A percentile compares a stretch with the other conserved stretches of the same genome.
Conservation (phyloP, 2,888 invertebrate genomes). For the Leptarthrus brevirostris region DNA sequence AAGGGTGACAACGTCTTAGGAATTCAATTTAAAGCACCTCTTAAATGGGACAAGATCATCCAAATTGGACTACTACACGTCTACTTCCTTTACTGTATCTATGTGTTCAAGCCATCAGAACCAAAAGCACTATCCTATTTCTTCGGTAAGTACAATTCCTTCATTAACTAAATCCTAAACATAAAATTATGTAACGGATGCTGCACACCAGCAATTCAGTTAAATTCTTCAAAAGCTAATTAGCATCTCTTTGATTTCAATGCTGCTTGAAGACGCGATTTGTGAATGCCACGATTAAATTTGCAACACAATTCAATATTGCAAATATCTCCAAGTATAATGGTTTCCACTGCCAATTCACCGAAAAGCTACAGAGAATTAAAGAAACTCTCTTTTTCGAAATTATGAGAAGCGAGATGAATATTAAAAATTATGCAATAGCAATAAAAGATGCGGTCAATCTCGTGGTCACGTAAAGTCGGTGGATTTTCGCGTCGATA, state of each 20-base stretch:
- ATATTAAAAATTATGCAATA: slow-evolving; percentile 15
- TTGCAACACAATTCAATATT: background rate
- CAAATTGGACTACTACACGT: slow-evolving; percentile 70
- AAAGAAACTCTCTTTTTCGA: slow-evolving; percentile 22
- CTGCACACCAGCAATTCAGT: too few relatives aligned
- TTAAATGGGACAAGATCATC: slow-evolving; percentile 75
- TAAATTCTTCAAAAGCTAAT: background rate
- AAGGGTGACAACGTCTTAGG: slow-evolving; percentile 57
- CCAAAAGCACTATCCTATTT: too few relatives aligned
- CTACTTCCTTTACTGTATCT: slow-evolving; percentile 62
- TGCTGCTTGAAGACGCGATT: background rate
- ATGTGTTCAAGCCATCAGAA: too few relatives aligned
- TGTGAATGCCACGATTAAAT: background rate
- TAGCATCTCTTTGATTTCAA: background rate
- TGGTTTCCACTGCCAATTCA: background rate
- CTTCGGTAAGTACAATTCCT: too few relatives aligned
- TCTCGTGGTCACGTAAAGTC: background rate
- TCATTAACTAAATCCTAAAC: too few relatives aligned
- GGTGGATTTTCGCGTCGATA: background rate
- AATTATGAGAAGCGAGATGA: slow-evolving; percentile 13
- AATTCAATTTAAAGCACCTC: slow-evolving; percentile 70
- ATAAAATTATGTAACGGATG: too few relatives aligned
- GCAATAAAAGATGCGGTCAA: background rate
- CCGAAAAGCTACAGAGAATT: background rate
- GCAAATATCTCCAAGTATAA: background rate